These are phyloP conservation scores for Cairina moschata DNA, from an alignment of 2,113 vertebrate species.

Conservation along the genomic window DNA sequence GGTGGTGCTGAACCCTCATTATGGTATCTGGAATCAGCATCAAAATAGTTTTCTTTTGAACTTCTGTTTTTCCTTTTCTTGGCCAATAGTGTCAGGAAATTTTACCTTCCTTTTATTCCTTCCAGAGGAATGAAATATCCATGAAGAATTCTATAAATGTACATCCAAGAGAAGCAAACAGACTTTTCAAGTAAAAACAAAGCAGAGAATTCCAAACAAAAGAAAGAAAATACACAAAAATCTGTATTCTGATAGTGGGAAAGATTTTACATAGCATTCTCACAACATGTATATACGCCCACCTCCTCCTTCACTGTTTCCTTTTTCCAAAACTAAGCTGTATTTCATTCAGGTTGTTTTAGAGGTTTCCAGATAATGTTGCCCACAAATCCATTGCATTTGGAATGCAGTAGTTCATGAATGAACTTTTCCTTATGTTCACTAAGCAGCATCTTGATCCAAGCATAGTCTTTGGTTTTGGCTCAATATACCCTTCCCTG, in stretches of 20 bases:
- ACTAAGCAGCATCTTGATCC: constrained; percentile 25
- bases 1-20: not conserved
- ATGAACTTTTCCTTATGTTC: constrained; percentile 40
- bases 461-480: constrained; percentile 29
- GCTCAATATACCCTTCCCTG: not conserved
- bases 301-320: not conserved
- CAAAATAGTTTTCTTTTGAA: not conserved
- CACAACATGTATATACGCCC: not conserved
- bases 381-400: constrained; percentile 32
- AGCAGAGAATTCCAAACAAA: constrained; percentile 2
- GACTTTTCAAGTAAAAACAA: constrained; percentile 28
- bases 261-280: constrained; percentile 30
- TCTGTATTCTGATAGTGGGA: not conserved
- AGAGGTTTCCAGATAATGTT: constrained; percentile 18
- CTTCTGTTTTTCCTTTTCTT: not conserved
- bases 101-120: not conserved
- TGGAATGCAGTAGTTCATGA: not conserved
- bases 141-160: not conserved
- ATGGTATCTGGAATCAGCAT: not conserved
- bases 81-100: not conserved
- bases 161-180: constrained; percentile 32
- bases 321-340: constrained; percentile 34
- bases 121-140: not conserved
- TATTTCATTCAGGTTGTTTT: constrained; percentile 35
- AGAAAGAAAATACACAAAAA: constrained; percentile 20